A percentile compares a stretch with the other conserved stretches of the same genome.
Conservation (phyloP, 2,888 invertebrate species). For the Branchellion lobata region DNA sequence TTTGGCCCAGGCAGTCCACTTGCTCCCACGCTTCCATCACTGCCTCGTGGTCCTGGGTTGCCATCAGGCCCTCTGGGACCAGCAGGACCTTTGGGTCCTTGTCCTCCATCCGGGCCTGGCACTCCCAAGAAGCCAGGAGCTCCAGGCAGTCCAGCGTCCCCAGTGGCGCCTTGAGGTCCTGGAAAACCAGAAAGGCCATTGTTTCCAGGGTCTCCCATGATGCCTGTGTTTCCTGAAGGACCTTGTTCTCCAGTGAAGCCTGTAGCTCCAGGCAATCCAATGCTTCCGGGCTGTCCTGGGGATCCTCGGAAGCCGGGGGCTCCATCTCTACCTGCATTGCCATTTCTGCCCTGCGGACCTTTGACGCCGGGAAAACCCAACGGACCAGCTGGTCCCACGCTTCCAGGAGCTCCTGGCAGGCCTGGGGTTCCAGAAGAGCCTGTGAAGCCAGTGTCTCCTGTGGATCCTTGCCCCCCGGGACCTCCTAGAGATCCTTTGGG, state of each 20-base stretch:
- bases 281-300: not conserved
- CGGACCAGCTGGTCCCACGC: conserved; percentile 4
- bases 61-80: conserved; percentile 20
- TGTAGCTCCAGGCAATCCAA: conserved; percentile 13
- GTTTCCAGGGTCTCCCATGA: not conserved
- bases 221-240: not conserved
- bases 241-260: not conserved
- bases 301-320: not conserved
- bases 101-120: not conserved
- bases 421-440: conserved; percentile 30
- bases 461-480: conserved; percentile 20
- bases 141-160: not conserved
- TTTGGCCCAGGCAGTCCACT: not conserved
- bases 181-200: not conserved
- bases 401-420: not conserved
- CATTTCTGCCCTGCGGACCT: not conserved
- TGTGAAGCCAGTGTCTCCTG: conserved; percentile 26
- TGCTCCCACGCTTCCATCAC: not conserved
- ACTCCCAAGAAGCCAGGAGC: conserved; percentile 1
- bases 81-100: not conserved
- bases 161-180: not conserved
- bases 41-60: not conserved
- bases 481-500: conserved; percentile 20
- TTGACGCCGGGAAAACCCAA: conserved; percentile 27
- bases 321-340: not conserved